Conservation (phyloP, 2,888 invertebrate species). For the Allacma fusca region DNA sequence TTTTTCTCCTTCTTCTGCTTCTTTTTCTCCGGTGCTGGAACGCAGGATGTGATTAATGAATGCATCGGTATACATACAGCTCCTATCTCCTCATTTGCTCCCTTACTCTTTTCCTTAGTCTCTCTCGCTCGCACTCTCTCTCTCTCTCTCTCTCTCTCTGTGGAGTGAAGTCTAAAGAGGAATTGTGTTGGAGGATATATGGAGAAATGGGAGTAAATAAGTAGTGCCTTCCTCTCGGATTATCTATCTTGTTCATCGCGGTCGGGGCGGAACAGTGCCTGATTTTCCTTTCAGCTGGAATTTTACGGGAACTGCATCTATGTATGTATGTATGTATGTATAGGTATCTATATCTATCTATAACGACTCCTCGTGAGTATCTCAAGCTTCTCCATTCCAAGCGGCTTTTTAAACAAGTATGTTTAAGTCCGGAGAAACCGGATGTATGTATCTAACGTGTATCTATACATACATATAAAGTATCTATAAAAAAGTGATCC, state of each 20-base stretch:
- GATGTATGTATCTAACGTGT: no score
- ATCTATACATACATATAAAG: no score
- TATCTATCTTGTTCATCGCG: conserved; percentile 41
- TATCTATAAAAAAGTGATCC: no score
- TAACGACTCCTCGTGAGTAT: no score
- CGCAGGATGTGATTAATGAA: conserved; percentile 43
- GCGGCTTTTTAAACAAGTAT: no score
- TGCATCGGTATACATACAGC: conserved; percentile 39
- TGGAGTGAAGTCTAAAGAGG: no score
- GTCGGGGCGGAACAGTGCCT: neutral
- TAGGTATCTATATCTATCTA: no score
- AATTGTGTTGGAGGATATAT: neutral
- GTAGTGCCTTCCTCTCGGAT: conserved; percentile 32
- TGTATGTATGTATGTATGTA: neutral
- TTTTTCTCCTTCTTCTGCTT: neutral
- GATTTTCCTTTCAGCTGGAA: conserved; percentile 1
- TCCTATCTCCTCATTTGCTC: conserved; percentile 19
- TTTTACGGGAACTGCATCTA: neutral
- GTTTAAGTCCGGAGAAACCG: no score
- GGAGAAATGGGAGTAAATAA: conserved; percentile 31
- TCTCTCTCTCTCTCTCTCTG: no score
- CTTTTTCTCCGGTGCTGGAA: neutral
- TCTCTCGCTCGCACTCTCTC: no score
- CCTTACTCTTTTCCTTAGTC: conserved; percentile 8
- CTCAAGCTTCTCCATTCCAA: no score